Evolutionary conservation across 2,888 invertebrate genomes (phyloP).

Genomic region (Hesperia comma): DNA sequence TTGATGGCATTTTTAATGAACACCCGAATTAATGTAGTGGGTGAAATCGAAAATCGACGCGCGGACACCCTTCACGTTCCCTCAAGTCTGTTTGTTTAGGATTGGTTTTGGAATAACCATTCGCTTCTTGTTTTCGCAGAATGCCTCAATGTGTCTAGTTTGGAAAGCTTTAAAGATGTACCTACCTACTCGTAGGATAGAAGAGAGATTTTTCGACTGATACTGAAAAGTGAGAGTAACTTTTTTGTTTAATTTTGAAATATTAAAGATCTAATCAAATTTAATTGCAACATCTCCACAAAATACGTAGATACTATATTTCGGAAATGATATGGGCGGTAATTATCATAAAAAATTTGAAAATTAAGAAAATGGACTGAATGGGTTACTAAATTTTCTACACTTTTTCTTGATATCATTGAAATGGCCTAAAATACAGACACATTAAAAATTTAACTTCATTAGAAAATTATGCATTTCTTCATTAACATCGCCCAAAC

Average conservation of each 20-base stretch:
- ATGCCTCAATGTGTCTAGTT: conserved; percentile 37
- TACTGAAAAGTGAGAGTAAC: background rate
- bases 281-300: too few relatives aligned
- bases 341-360: too few relatives aligned
- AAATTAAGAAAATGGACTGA: too few relatives aligned
- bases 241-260: background rate
- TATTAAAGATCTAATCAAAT: too few relatives aligned
- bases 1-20: conserved; percentile 85
- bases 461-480: conserved; percentile 25
- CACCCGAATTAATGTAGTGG: conserved; percentile 83
- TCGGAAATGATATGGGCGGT: too few relatives aligned
- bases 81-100: conserved; percentile 77
- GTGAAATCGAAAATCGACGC: conserved; percentile 79
- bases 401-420: too few relatives aligned
- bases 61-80: conserved; percentile 60
- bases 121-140: conserved; percentile 49
- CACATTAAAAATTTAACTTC: background rate
- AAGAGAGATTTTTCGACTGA: too few relatives aligned
- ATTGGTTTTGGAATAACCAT: conserved; percentile 65
- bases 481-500: conserved; percentile 21
- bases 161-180: conserved; percentile 10
- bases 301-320: too few relatives aligned
- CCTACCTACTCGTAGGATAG: background rate
- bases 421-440: too few relatives aligned
- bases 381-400: too few relatives aligned